phyloP scores from a whole-genome alignment of 2,888 invertebrate species.

The Linnaemya vulpina region DNA sequence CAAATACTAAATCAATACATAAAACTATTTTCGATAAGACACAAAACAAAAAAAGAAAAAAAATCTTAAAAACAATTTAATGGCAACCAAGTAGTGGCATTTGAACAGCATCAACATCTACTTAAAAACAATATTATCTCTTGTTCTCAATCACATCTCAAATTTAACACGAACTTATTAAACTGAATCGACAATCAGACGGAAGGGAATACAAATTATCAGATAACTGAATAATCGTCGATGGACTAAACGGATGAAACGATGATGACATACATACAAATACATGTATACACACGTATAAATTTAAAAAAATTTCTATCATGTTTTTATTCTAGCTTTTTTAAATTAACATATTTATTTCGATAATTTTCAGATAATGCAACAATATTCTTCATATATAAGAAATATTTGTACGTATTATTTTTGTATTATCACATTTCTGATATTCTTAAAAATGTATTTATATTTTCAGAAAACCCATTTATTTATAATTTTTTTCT shows the following conservation, averaged over 20 bases:
- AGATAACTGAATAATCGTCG: conserved; percentile 52
- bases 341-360: conserved; percentile 1
- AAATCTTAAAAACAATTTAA: conserved; percentile 78
- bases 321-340: conserved; percentile 2
- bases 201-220: conserved; percentile 57
- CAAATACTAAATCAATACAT: conserved; percentile 82
- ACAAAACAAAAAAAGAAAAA: conserved; percentile 73
- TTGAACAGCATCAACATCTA: conserved; percentile 79
- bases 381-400: conserved; percentile 3
- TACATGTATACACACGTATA: background rate
- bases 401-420: conserved; percentile 22
- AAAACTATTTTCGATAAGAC: conserved; percentile 80
- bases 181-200: conserved; percentile 53
- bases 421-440: conserved; percentile 34
- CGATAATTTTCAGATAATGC: conserved; percentile 32
- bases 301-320: conserved; percentile 2
- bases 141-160: conserved; percentile 80
- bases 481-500: conserved; percentile 42
- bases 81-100: conserved; percentile 63
- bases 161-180: conserved; percentile 63
- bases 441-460: conserved; percentile 41
- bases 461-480: conserved; percentile 52
- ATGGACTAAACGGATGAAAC: conserved; percentile 14
- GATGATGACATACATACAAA: conserved; percentile 10
- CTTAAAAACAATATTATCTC: conserved; percentile 82